Base-by-base conservation (phyloP, 2,797 vertebrate species). In the Enteromius unitaeniatus region DNA sequence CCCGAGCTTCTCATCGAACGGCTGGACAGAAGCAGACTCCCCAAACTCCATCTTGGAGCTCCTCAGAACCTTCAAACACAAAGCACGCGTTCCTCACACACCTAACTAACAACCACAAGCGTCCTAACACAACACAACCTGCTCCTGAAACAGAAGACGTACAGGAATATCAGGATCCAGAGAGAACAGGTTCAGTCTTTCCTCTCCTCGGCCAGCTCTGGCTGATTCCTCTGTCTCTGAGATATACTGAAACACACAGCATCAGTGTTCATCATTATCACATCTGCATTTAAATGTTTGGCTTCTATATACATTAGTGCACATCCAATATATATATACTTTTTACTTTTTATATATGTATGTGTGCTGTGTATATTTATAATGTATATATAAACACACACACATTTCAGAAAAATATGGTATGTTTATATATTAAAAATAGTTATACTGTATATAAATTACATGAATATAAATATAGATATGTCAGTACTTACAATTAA, bases 101-200 rank as follows among this genome's bases (percentile, higher is more conserved):
- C 17, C 70, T 34, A 51, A 73, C 31, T 19, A 49, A 55, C 11
- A 67, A 37, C 40, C 13, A 34, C 5, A 53, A 6, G 2, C 21
- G n/a, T 28, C 19, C 3, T 53, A 1, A 42, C 28, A 21, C 49
- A 21, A 62, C 45, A 11, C 26, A 9, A n/a, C 9, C 15, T 23
- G 8, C 9, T 76, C 31, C 23, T 77, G 47, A 58, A 58, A 4
- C 55, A 13, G 55, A 23, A 11, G 1, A 88, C 96, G 91, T 93
- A 99, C 98, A 58, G 96, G 96, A 87, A 97, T 96, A 85, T 99
- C 98, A 11, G 97, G 96, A 90, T 99, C 97, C 87, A 99, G 93
- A 0, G 96, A 99, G 92, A 99, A 99, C 72, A 99, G 94, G 91
- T 99, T 99, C 14, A 99, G 88, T 26, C 98, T 92, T 86, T 98